phyloP scores from a whole-genome alignment of 1,140 invertebrate species.

The Dinothrombium tinctorium region DNA sequence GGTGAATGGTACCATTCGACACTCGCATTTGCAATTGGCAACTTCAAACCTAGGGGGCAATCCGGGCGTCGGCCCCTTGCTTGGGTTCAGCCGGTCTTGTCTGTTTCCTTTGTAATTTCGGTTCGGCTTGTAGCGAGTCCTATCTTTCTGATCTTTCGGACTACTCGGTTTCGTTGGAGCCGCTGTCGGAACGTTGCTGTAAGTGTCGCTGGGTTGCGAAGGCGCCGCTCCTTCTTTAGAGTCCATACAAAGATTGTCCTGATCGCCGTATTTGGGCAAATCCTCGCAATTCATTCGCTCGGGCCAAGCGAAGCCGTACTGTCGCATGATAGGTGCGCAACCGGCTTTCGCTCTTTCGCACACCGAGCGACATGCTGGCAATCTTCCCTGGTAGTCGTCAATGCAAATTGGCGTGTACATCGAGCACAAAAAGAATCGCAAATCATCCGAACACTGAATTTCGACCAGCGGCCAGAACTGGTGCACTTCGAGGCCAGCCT shows the following conservation, averaged over 20 bases:
- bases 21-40: slow-evolving; percentile 31
- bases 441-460: slow-evolving; percentile 53
- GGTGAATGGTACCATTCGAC: slow-evolving; percentile 42
- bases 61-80: background rate
- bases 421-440: slow-evolving; percentile 42
- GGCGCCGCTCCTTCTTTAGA: slow-evolving; percentile 23
- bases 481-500: slow-evolving; percentile 52
- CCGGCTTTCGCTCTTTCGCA: slow-evolving; percentile 67
- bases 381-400: slow-evolving; percentile 53
- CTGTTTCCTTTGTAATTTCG: background rate
- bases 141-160: background rate
- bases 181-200: background rate
- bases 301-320: slow-evolving; percentile 91
- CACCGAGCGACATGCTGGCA: slow-evolving; percentile 78
- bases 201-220: background rate
- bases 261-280: slow-evolving; percentile 49
- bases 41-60: background rate
- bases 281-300: slow-evolving; percentile 80
- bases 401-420: slow-evolving; percentile 32
- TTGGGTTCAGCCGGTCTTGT: background rate
- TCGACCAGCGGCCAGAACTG: slow-evolving; percentile 27
- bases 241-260: slow-evolving; percentile 74
- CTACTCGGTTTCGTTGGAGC: background rate
- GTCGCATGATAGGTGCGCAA: slow-evolving; percentile 83
- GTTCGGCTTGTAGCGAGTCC: background rate